Evolutionary conservation across 2,797 vertebrate species (phyloP), one percentile per base, ranked within the genome.

Genomic region (Coilia nasus): DNA sequence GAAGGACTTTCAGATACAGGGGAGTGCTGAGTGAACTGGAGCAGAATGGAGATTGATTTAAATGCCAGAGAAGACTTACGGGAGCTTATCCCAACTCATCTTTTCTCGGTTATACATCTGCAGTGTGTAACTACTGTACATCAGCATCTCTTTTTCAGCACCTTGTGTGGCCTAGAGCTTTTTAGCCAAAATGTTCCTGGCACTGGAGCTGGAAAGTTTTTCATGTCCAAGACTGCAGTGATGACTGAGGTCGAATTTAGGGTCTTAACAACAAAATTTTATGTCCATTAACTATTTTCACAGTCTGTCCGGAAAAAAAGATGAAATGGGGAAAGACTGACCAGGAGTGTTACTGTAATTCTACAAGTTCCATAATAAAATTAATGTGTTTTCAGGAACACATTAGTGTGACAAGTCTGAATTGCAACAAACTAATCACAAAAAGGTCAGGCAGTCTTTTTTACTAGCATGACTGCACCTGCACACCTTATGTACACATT

Each of bases 21-120:
- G 31, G 71, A 78, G 71, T 41, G 71, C 14, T 78, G 57, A 78
- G 31, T 78, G 71, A 44, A 19, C 31, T 10, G 57, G 17, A 19
- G 57, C 17, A 21, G 67, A 71, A 71, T 15, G 31, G 28, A 35
- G 11, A 71, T 15, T 31, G 31, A 71, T 71, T 31, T 71, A 71
- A 71, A 71, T 71, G 67, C 67, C 28, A 71, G 4, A 35, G 71
- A 21, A 78, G 71, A 78, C 71, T 78, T 78, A 78, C 9, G 71
- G 35, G 31, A 44, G 71, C 71, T 41, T 7, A 31, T 78, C 71
- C 17, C 35, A 78, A 41, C 71, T 78, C 71, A 17, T 41, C 35
- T 41, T 44, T 31, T 78, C 71, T 44, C 15, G 17, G 35, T 35
- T 41, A 17, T 41, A 19, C 9, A 31, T 41, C 35, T 21, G 71